Conservation (phyloP, 1,140 invertebrate genomes). For the fruit fly (Drosophila melanogaster) region Release_6_plus_ISO1_MT NT_037436.4:14475001-14475500, state of each 20-base stretch:
- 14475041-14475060: conserved; percentile 63
- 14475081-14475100: conserved; percentile 71
- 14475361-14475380: conserved; percentile 18
- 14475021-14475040: conserved; percentile 73
- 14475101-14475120: conserved; percentile 44
- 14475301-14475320: conserved; percentile 75
- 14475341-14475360: conserved; percentile 66
- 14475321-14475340: conserved; percentile 80
- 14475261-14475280: conserved; percentile 50
- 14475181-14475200: conserved; percentile 60
- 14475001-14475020: conserved; percentile 60
- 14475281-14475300: conserved; percentile 30
- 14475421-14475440: conserved; percentile 58
- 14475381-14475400: conserved; percentile 51
- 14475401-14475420: conserved; percentile 66
- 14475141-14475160: conserved; percentile 36
- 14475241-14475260: conserved; percentile 42
- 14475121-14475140: conserved; percentile 55
- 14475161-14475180: conserved; percentile 48
- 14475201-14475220: conserved; percentile 42
- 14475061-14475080: conserved; percentile 61
- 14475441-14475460: conserved; percentile 57
- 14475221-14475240: conserved; percentile 51
- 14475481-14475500: conserved; percentile 8
- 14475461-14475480: neutral